These are phyloP conservation scores for Tor tambroides DNA, from an alignment of 2,113 vertebrate species.

Conservation along the genomic window DNA sequence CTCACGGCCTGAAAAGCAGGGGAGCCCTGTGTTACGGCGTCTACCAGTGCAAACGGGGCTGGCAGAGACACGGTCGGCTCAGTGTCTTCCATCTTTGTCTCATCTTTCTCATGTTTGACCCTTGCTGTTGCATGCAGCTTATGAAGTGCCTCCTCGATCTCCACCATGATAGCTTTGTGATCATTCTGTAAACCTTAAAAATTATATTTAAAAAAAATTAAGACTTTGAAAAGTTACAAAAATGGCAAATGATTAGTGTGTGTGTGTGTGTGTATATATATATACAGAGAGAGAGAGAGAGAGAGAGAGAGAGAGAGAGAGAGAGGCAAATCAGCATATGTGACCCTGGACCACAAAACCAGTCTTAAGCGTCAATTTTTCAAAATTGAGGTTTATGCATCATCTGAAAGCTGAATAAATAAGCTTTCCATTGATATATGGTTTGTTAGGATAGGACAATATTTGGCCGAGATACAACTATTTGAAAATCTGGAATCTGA, in stretches of 20 bases:
- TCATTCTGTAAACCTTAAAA: conserved; percentile 92
- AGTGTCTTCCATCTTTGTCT: conserved; percentile 72
- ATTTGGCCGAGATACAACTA: too few relatives aligned
- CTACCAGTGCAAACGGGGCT: conserved; percentile 85
- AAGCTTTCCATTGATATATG: too few relatives aligned
- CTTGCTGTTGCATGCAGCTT: conserved; percentile 87
- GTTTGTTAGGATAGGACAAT: too few relatives aligned
- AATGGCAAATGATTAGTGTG: neutral
- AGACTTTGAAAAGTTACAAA: neutral
- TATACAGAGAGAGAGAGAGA: too few relatives aligned
- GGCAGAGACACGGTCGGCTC: conserved; percentile 66
- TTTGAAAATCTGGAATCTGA: too few relatives aligned
- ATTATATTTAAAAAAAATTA: neutral
- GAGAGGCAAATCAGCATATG: too few relatives aligned
- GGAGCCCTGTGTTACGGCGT: conserved; percentile 83
- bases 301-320: too few relatives aligned
- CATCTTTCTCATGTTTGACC: conserved; percentile 82
- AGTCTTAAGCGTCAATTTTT: too few relatives aligned
- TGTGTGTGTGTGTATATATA: too few relatives aligned
- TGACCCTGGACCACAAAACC: too few relatives aligned
- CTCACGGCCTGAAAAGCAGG: conserved; percentile 87
- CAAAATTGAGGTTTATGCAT: too few relatives aligned
- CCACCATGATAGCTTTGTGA: conserved; percentile 90
- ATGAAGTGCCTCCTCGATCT: conserved; percentile 94
- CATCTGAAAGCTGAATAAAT: too few relatives aligned